Evolutionary conservation across 1,140 invertebrate species (phyloP).

Genomic region (Sinonovacula constricta): DNA sequence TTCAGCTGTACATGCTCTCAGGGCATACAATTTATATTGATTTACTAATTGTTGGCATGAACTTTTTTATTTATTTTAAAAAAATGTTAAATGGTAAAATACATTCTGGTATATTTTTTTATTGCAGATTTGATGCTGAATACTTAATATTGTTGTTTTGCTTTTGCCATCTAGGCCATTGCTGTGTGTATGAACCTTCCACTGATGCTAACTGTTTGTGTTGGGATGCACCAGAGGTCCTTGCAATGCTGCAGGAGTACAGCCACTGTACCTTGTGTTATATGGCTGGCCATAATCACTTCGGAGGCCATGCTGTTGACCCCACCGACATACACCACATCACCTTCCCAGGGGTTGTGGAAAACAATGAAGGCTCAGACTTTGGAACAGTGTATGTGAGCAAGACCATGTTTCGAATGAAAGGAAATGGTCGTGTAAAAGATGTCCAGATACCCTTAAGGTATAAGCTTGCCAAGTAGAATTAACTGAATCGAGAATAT

Average conservation of each 20-base stretch:
- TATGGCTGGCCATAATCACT: conserved; percentile 73
- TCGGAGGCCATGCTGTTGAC: conserved; percentile 64
- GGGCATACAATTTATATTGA: no score
- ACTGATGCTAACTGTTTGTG: conserved; percentile 52
- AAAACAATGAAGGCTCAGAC: conserved; percentile 63
- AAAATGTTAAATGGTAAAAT: no score
- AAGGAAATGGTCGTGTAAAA: conserved; percentile 55
- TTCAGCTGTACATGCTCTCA: no score
- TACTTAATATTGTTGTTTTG: not conserved
- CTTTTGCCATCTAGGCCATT: conserved; percentile 65
- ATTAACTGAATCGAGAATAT: no score
- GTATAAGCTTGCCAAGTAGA: no score
- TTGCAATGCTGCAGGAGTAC: conserved; percentile 12
- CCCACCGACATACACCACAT: conserved; percentile 68
- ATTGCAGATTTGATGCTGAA: not conserved
- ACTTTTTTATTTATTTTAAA: no score
- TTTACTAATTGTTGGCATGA: no score
- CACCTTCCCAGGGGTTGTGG: conserved; percentile 70
- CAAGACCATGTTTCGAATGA: conserved; percentile 59
- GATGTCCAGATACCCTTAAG: conserved; percentile 48
- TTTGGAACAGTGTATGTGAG: conserved; percentile 73
- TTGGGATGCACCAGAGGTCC: conserved; percentile 31
- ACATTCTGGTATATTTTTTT: not conserved
- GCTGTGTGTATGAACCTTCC: conserved; percentile 64
- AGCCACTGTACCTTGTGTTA: conserved; percentile 66